A percentile compares a stretch with the other conserved stretches of the same genome.
Evolutionary conservation across 2,888 invertebrate genomes (phyloP).

Genomic region (Polyommatus iphigenia): DNA sequence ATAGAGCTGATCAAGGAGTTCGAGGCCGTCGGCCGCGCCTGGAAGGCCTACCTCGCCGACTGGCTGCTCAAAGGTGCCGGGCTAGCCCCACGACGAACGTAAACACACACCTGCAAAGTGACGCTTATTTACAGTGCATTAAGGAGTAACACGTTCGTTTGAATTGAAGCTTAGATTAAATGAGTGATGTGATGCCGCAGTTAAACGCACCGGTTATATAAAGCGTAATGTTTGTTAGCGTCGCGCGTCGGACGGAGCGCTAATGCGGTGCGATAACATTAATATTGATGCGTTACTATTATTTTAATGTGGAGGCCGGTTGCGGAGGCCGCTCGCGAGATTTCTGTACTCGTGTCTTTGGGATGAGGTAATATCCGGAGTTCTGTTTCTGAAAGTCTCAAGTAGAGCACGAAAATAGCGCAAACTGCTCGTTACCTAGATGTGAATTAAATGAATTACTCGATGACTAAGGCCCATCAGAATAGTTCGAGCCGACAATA

Average conservation of each 20-base stretch:
- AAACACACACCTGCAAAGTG: not conserved
- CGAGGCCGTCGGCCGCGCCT: conserved; percentile 87
- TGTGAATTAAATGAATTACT: not conserved
- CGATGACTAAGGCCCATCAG: not conserved
- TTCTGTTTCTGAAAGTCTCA: not conserved
- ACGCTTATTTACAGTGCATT: not conserved
- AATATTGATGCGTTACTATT: not conserved
- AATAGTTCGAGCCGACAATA: not conserved
- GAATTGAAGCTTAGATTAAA: not conserved
- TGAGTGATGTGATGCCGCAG: not conserved
- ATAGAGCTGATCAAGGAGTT: conserved; percentile 93
- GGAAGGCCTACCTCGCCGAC: conserved; percentile 88
- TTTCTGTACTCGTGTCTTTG: not conserved
- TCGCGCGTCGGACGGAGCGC: not conserved
- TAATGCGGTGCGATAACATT: not conserved
- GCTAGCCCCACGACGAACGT: conserved; percentile 33
- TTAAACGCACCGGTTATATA: not conserved
- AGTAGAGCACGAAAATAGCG: conserved; percentile 13
- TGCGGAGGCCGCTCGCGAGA: not conserved
- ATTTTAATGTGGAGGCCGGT: not conserved
- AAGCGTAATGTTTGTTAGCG: not conserved
- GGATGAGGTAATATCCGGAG: conserved; percentile 3
- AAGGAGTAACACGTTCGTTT: not conserved
- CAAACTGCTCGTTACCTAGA: not conserved
- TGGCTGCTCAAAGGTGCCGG: conserved; percentile 79